Conservation (phyloP, 2,888 invertebrate genomes). For the Dicyrtomina minuta region DNA sequence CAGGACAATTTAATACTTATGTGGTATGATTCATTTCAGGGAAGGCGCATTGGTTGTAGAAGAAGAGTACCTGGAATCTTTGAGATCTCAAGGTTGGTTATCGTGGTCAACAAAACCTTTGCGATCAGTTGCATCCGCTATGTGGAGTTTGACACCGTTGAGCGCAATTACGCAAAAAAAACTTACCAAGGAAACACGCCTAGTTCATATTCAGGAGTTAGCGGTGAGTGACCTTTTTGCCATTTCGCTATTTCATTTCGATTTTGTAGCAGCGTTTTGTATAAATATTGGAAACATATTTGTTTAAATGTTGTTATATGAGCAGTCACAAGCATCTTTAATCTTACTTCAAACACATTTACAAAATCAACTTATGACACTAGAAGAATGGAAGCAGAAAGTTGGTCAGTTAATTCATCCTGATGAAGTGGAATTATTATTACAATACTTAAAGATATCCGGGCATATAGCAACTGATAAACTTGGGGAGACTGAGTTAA, state of each 20-base stretch:
- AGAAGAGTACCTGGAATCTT: conserved; percentile 25
- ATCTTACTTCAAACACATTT: too few relatives aligned
- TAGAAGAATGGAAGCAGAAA: conserved; percentile 36
- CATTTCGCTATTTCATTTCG: too few relatives aligned
- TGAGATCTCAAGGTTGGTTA: conserved; percentile 26
- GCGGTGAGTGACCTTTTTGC: conserved; percentile 18
- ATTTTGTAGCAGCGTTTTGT: too few relatives aligned
- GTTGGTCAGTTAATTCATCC: conserved; percentile 26
- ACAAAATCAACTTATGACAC: conserved; percentile 21
- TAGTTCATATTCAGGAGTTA: conserved; percentile 29
- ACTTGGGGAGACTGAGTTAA: conserved; percentile 41
- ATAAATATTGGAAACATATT: background rate
- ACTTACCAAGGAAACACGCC: conserved; percentile 27
- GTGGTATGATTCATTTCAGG: conserved; percentile 3
- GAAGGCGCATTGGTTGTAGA: background rate
- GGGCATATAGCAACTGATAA: conserved; percentile 37
- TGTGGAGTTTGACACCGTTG: conserved; percentile 30
- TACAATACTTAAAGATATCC: conserved; percentile 32
- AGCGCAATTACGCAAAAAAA: conserved; percentile 8
- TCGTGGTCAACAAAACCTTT: conserved; percentile 32
- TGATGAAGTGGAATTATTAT: conserved; percentile 36
- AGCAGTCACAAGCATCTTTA: too few relatives aligned
- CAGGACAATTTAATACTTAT: too few relatives aligned
- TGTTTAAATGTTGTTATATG: background rate
- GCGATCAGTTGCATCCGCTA: conserved; percentile 16